Base-by-base conservation (phyloP, 2,888 invertebrate species). In the Patella ulyssiponensis region DNA sequence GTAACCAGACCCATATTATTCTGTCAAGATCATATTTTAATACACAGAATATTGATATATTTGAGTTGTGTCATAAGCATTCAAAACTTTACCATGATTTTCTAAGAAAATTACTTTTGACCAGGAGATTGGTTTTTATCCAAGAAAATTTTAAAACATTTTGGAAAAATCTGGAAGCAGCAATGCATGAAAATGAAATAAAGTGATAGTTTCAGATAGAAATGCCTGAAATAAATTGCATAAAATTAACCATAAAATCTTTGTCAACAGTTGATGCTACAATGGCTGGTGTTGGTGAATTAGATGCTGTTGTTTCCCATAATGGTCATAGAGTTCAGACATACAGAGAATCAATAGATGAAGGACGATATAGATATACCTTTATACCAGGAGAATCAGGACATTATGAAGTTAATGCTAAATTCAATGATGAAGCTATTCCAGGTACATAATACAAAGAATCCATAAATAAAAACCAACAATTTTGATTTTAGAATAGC, bases 271-370 rank as follows among this genome's bases (percentile, higher is more conserved):
- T 99, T 92, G 98, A 98, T 93, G 98, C 98, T 69, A 97, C 97
- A 90, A 96, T 97, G 90, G 98, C 98, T 75, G 99, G 99, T 73
- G 98, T 98, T 93, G 99, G 99, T 77, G 98, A 98, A 92, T 94
- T 99, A 89, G 98, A 98, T 20, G 85, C 88, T 0, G 82, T 85
- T 17, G 87, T 90, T 14, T 83, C 83, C n/a, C 88, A 87, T 97
- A 79, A 85, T 75, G 95, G 97, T 96, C 86, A 95, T 95, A 89
- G 95, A 95, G 81, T 95, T 94, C 88, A 96, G 95, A 88, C 96
- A 96, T 56, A 97, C 96, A 56, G 94, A 74, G 96, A 96, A 1
- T 96, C 97, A 86, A 91, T 98, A 73, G 97, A 96, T 89, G 96
- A 86, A 52, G 86, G 84, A 44, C 81, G 79, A 44, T 97, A 96